A percentile compares a stretch with the other conserved stretches of the same genome.
Conservation (phyloP, 2,888 invertebrate species). For the Agonopterix alstromeriana region DNA sequence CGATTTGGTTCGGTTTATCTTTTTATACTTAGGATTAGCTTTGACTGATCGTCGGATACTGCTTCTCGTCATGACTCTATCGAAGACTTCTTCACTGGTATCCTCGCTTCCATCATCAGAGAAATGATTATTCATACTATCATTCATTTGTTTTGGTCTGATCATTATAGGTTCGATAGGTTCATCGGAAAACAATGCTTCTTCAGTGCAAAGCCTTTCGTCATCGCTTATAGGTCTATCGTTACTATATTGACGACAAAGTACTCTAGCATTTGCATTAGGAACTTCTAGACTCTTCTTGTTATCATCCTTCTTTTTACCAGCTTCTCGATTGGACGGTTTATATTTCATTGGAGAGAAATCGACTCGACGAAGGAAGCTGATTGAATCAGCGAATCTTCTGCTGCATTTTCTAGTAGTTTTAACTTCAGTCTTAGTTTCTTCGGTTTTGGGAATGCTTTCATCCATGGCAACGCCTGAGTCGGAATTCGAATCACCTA, state of each 20-base stretch:
- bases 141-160: constrained; percentile 58
- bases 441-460: constrained; percentile 34
- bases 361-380: constrained; percentile 63
- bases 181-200: constrained; percentile 46
- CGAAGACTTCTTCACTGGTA: constrained; percentile 68
- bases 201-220: constrained; percentile 39
- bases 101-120: constrained; percentile 71
- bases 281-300: constrained; percentile 55
- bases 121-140: constrained; percentile 70
- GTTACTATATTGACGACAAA: constrained; percentile 43
- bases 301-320: constrained; percentile 59
- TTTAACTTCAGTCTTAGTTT: constrained; percentile 46
- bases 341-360: constrained; percentile 71
- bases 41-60: constrained; percentile 65
- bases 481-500: constrained; percentile 66
- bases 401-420: constrained; percentile 57
- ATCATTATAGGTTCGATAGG: constrained; percentile 43
- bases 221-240: constrained; percentile 59
- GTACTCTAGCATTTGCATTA: constrained; percentile 30
- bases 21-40: constrained; percentile 71
- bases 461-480: constrained; percentile 66
- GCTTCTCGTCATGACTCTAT: constrained; percentile 65
- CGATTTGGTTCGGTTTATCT: constrained; percentile 64
- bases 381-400: constrained; percentile 65
- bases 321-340: constrained; percentile 43